Evolutionary conservation across 2,113 vertebrate species (phyloP), one percentile per base, ranked within the genome.

Genomic region (Pao palembangensis): DNA sequence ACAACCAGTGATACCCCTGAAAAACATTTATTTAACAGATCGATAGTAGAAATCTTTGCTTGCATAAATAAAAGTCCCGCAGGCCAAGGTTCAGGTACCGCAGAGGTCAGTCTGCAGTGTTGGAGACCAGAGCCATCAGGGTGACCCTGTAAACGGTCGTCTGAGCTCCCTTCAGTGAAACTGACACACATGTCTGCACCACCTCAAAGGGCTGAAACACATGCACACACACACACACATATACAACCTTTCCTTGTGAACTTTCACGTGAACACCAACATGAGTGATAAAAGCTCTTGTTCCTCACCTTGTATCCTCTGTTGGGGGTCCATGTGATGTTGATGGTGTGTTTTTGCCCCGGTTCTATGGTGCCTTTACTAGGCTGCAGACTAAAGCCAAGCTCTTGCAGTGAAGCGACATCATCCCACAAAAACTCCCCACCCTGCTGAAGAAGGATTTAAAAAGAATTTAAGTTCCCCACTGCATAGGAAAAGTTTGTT

Each of bases 291-390:
- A 13, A 28, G 28, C 10, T 12, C 1, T 12, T 20, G 21, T 44
- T 23, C 3, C 17, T 76, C 76, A 98, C 95, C 5, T 82, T 76
- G 21, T 88, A 90, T 46, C 88, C 92, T 6, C 72, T 80, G 58
- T 87, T 90, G 0, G 96, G 96, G 20, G 75, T 69, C 96, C 96
- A 99, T 0, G 88, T 91, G 64, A 98, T 75, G 8, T 55, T 78
- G 87, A 98, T 82, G 70, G 84, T 13, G 53, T 80, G 81, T 3
- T 44, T 87, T 47, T 87, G 87, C 2, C 94, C 93, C 0, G 88
- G 63, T 3, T 95, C 91, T 46, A 96, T 67, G 0, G 1, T 64
- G 20, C 93, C 93, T 65, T 71, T 89, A 20, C 4, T 51, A 0
- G 93, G 87, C 2, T 92, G 90, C 0, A 95, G 18, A 1, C 61